Conservation (phyloP, 2,888 invertebrate species). For the Eristalis intricaria region DNA sequence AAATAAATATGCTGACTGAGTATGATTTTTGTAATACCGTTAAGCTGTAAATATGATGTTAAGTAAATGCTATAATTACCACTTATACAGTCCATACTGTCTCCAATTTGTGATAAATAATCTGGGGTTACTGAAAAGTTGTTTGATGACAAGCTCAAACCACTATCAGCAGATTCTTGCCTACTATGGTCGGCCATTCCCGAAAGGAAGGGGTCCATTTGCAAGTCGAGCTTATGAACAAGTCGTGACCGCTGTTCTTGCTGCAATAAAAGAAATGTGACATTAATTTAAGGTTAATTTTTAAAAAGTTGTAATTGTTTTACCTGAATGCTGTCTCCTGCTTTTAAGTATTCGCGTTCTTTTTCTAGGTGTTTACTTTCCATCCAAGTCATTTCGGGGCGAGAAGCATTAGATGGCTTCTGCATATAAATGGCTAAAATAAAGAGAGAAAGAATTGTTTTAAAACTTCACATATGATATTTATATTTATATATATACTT, state of each 20-base stretch:
- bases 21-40: too few relatives aligned
- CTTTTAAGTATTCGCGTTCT: constrained; percentile 92
- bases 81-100: constrained; percentile 93
- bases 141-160: constrained; percentile 92
- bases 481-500: too few relatives aligned
- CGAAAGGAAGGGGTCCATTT: constrained; percentile 89
- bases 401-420: constrained; percentile 76
- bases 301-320: constrained; percentile 41
- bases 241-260: constrained; percentile 61
- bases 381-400: constrained; percentile 76
- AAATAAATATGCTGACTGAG: too few relatives aligned
- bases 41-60: background rate
- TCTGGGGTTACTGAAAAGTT: constrained; percentile 96
- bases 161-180: constrained; percentile 97
- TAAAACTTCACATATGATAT: constrained; percentile 18
- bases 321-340: constrained; percentile 66
- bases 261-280: constrained; percentile 22
- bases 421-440: constrained; percentile 80
- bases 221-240: constrained; percentile 71
- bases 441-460: constrained; percentile 10
- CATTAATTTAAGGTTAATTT: background rate
- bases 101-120: constrained; percentile 94
- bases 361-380: constrained; percentile 88
- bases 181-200: constrained; percentile 93
- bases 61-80: constrained; percentile 80